These are phyloP conservation scores for Arctia plantaginis DNA, from an alignment of 2,888 invertebrate genomes.

Conservation along the genomic window DNA sequence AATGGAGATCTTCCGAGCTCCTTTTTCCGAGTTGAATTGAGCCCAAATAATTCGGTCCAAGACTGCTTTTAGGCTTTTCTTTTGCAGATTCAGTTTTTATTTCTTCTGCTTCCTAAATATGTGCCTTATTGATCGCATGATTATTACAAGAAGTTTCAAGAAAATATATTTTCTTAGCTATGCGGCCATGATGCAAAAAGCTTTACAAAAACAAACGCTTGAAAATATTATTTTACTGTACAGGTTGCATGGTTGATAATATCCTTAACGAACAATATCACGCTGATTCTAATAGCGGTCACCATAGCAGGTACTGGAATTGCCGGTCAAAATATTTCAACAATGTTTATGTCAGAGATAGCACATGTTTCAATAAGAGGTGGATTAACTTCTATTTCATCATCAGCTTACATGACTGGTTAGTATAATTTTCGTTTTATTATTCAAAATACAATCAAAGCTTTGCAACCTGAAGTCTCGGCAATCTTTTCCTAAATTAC, in stretches of 20 bases:
- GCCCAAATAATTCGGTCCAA: too few relatives aligned
- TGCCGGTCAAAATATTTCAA: conserved; percentile 74
- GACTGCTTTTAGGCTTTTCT: too few relatives aligned
- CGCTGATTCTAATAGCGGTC: conserved; percentile 64
- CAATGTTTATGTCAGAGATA: conserved; percentile 77
- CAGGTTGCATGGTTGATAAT: conserved; percentile 76
- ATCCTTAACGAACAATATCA: conserved; percentile 62
- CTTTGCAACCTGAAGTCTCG: too few relatives aligned
- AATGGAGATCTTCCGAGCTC: too few relatives aligned
- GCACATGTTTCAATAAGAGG: conserved; percentile 76
- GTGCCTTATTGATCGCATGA: too few relatives aligned
- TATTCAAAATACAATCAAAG: not conserved
- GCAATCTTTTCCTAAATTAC: too few relatives aligned
- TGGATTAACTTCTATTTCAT: conserved; percentile 67
- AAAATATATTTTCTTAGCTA: too few relatives aligned
- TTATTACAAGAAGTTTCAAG: too few relatives aligned
- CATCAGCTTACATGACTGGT: conserved; percentile 71
- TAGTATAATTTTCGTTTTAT: not conserved
- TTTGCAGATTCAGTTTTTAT: too few relatives aligned
- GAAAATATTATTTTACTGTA: conserved; percentile 15
- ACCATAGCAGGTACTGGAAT: conserved; percentile 70
- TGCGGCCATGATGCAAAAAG: not conserved
- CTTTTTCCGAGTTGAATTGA: too few relatives aligned
- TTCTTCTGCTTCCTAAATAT: too few relatives aligned
- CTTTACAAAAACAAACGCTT: not conserved